Base-by-base conservation (phyloP, 2,113 vertebrate species). In the Pelusios castaneus region DNA sequence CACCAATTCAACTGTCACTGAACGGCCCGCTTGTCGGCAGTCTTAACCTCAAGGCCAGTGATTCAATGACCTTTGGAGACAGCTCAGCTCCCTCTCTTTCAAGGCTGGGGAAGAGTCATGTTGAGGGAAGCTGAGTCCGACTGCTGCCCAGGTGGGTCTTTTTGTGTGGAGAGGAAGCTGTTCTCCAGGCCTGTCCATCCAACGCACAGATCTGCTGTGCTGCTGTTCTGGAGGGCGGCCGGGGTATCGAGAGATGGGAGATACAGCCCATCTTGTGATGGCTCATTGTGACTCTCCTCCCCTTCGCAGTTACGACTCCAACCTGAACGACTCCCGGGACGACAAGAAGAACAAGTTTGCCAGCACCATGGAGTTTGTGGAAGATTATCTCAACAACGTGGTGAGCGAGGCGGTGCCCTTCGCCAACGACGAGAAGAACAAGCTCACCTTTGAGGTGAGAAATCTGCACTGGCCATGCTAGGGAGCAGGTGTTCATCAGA, bases 301-400 rank as follows among this genome's bases (percentile, higher is more conserved):
- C 87, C 80, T 89, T 45, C 0, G 1, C 94, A 99, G 99, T 96
- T 99, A 99, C 2, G 99, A 99, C 94, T 99, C 99, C 95, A 99
- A 99, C 97, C 98, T 99, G 98, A 99, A 99, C 0, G 98, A 98
- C 87, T 99, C 99, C 0, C 98, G 99, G 1, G 99, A 99, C 2
- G 99, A 99, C 97, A 99, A 99, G 97, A 99, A 99, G 97, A 99
- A 99, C 98, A 99, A 99, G 79, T 99, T 99, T 85, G 98, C 99
- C 83, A 99, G 98, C 97, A 99, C 99, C 38, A 99, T 99, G 99
- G 99, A 97, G 34, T 99, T 99, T 0, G 99, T 99, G 98, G 99
- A 99, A 96, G 99, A 99, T 73, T 99, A 99, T 88, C 99, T 99
- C 41, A 99, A 99, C 98, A 99, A 99, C 0, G 99, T 99, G 81